Evolutionary conservation across 2,888 invertebrate genomes (phyloP).

Genomic region (Pilophorus perplexus): DNA sequence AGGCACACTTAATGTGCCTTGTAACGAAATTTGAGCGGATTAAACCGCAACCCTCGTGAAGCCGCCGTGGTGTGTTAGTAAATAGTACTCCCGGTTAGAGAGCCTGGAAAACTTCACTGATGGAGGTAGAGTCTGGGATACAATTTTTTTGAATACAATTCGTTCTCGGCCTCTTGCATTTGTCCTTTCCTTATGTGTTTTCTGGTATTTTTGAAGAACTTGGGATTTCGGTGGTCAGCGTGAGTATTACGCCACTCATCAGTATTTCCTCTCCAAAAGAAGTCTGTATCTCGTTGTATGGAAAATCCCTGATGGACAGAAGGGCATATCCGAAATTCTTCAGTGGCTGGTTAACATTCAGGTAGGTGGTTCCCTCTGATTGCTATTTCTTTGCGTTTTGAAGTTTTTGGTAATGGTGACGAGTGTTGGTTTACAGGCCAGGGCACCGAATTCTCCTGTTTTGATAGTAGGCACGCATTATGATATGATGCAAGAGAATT

Average conservation of each 20-base stretch:
- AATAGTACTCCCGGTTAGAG: too few relatives aligned
- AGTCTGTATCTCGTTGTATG: conserved; percentile 94
- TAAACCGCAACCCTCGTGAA: too few relatives aligned
- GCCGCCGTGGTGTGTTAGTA: too few relatives aligned
- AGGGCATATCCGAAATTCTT: conserved; percentile 83
- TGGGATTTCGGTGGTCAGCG: conserved; percentile 99
- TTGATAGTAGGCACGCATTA: conserved; percentile 96
- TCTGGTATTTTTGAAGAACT: conserved; percentile 59
- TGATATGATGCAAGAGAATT: conserved; percentile 72
- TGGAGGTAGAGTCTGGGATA: too few relatives aligned
- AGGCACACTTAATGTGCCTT: too few relatives aligned
- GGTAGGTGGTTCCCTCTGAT: conserved; percentile 53
- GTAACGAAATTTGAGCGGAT: too few relatives aligned
- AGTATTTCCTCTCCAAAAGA: conserved; percentile 93
- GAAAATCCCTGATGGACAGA: conserved; percentile 87
- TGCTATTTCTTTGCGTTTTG: not conserved
- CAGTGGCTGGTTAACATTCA: conserved; percentile 96
- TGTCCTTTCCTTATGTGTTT: not conserved
- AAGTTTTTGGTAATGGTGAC: not conserved
- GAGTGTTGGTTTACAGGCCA: conserved; percentile 60
- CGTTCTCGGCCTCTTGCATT: too few relatives aligned
- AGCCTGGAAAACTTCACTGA: too few relatives aligned
- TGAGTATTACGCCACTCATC: conserved; percentile 97
- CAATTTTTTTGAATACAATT: too few relatives aligned
- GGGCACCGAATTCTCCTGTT: conserved; percentile 95